Evolutionary conservation across 2,797 vertebrate species (phyloP).

Genomic region (Onychomys torridus): DNA sequence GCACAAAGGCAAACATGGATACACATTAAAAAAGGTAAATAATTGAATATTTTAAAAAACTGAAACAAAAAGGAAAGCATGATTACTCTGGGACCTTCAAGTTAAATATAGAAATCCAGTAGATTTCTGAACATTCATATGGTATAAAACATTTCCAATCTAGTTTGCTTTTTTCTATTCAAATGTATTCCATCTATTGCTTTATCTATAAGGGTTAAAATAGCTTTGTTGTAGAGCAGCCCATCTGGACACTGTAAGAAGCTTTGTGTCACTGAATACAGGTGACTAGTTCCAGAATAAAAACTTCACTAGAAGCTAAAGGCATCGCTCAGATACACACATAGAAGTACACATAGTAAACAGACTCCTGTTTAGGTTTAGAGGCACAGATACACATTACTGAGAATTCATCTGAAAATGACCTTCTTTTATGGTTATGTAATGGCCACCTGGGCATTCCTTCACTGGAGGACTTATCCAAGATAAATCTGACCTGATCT

Average conservation of each 20-base stretch:
- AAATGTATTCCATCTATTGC: not conserved
- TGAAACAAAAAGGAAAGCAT: not conserved
- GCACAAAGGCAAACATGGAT: not conserved
- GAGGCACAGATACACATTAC: not conserved
- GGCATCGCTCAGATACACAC: slow-evolving; percentile 1
- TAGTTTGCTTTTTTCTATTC: not conserved
- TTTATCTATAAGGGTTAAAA: slow-evolving; percentile 19
- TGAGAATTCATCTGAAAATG: slow-evolving; percentile 21
- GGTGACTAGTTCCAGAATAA: slow-evolving; percentile 24
- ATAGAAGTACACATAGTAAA: not conserved
- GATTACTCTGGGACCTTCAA: not conserved
- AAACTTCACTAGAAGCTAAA: slow-evolving; percentile 20
- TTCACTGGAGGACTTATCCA: slow-evolving; percentile 29
- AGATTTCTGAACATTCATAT: not conserved
- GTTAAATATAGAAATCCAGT: not conserved
- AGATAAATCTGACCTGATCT: not conserved
- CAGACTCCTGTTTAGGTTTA: not conserved
- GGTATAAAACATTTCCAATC: not conserved
- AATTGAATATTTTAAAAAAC: not conserved
- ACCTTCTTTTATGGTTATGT: not conserved
- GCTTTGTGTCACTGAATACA: not conserved
- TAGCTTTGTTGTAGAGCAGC: not conserved
- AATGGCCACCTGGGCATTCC: not conserved
- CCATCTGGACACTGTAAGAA: not conserved
- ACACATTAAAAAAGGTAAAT: not conserved